phyloP scores from a whole-genome alignment of 2,888 invertebrate species.

The Cyrtodaria siliqua region DNA sequence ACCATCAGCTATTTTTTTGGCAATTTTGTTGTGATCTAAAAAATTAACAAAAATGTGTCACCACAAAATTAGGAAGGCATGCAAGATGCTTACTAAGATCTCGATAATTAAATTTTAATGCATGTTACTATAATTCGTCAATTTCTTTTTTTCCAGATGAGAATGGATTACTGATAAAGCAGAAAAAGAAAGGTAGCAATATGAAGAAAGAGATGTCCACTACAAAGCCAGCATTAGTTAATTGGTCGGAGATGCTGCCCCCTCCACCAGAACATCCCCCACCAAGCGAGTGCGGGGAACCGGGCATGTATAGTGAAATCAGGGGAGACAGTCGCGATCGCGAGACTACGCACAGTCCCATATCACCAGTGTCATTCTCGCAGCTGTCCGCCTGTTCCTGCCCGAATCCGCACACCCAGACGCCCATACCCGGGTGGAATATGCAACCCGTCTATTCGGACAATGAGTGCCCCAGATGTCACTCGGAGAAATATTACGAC shows the following conservation, averaged over 20 bases:
- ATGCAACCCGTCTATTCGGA: conserved; percentile 77
- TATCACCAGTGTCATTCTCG: conserved; percentile 79
- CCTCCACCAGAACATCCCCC: conserved; percentile 86
- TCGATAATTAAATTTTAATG: too few relatives aligned
- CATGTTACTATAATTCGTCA: too few relatives aligned
- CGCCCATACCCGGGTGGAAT: conserved; percentile 68
- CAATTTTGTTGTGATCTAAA: too few relatives aligned
- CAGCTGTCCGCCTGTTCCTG: conserved; percentile 81
- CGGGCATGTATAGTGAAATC: conserved; percentile 62
- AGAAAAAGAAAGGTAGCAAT: conserved; percentile 65
- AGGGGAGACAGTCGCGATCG: conserved; percentile 55
- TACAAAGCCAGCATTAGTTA: conserved; percentile 80
- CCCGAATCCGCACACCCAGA: conserved; percentile 77
- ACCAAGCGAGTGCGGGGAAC: conserved; percentile 81
- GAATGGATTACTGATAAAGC: conserved; percentile 78
- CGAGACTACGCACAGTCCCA: conserved; percentile 70
- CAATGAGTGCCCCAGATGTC: conserved; percentile 73
- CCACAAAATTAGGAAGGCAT: too few relatives aligned
- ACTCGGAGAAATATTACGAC: conserved; percentile 71
- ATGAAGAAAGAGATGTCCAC: conserved; percentile 51
- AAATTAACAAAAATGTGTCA: too few relatives aligned
- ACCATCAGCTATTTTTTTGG: too few relatives aligned
- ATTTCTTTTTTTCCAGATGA: too few relatives aligned
- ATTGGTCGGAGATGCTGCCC: conserved; percentile 85
- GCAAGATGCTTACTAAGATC: too few relatives aligned